A percentile compares a stretch with the other conserved stretches of the same genome.
Evolutionary conservation across 2,113 vertebrate species (phyloP).

Genomic region (Datnioides undecimradiatus): DNA sequence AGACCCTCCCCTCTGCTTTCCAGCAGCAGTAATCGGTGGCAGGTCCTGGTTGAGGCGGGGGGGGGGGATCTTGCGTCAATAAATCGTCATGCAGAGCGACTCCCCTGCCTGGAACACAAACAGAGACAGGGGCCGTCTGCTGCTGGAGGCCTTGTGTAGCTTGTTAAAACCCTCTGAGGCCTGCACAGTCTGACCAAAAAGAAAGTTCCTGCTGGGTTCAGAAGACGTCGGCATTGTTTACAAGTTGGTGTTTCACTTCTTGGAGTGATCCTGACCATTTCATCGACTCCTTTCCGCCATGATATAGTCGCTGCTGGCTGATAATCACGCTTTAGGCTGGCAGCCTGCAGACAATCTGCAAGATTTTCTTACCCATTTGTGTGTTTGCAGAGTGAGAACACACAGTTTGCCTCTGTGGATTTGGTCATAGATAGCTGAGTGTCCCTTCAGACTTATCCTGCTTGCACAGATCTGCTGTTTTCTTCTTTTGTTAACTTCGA

Average conservation of each 20-base stretch:
- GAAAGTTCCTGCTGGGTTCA: slow-evolving; percentile 25
- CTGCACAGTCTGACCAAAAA: slow-evolving; percentile 16
- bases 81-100: slow-evolving; percentile 79
- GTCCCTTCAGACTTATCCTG: slow-evolving; percentile 4
- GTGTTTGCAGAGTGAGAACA: slow-evolving; percentile 3
- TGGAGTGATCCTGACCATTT: neutral
- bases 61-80: slow-evolving; percentile 81
- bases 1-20: slow-evolving; percentile 45
- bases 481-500: neutral
- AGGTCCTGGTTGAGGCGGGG: slow-evolving; percentile 69
- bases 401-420: neutral
- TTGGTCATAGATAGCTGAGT: neutral
- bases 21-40: slow-evolving; percentile 77
- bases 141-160: slow-evolving; percentile 67
- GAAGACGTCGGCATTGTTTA: slow-evolving; percentile 22
- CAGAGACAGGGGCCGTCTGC: slow-evolving; percentile 70
- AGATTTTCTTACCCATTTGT: neutral
- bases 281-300: neutral
- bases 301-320: slow-evolving; percentile 18
- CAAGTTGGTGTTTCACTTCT: slow-evolving; percentile 26
- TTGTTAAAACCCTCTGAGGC: slow-evolving; percentile 53
- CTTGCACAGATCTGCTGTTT: neutral
- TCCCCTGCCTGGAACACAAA: slow-evolving; percentile 79
- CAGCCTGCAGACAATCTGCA: neutral
- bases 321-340: neutral